Conservation (phyloP, 2,113 vertebrate genomes). For the Arvicanthis niloticus region DNA sequence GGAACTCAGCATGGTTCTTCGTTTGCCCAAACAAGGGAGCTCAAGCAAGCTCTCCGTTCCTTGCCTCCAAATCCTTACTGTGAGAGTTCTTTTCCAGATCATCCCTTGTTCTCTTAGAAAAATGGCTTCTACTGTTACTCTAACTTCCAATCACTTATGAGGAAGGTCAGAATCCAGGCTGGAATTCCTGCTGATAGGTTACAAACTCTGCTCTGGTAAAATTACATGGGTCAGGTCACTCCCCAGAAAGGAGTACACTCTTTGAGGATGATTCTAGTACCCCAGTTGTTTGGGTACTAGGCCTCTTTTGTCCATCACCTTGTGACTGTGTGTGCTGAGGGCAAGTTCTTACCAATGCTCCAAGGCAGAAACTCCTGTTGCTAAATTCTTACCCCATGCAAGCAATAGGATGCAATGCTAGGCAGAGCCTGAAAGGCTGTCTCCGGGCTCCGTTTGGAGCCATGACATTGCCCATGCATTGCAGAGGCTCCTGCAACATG, state of each 20-base stretch:
- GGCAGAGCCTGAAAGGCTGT: neutral
- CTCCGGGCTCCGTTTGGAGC: neutral
- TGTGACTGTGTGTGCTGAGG: neutral
- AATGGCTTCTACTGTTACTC: neutral
- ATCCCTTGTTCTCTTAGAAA: constrained; percentile 28
- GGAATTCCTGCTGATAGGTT: neutral
- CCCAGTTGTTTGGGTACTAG: neutral
- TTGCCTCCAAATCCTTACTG: neutral
- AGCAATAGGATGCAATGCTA: constrained; percentile 50
- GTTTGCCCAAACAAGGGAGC: neutral
- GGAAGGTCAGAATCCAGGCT: neutral
- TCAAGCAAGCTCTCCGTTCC: neutral
- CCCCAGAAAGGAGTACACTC: neutral
- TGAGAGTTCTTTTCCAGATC: neutral
- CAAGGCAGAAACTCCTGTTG: constrained; percentile 60
- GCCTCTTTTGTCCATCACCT: neutral
- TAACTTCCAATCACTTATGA: neutral
- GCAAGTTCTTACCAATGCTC: constrained; percentile 59
- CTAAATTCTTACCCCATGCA: constrained; percentile 66
- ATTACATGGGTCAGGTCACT: neutral
- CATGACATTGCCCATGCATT: constrained; percentile 16
- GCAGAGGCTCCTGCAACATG: neutral
- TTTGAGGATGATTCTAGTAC: neutral
- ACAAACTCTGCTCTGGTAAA: neutral
- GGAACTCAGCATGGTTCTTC: neutral